Evolutionary conservation across 2,113 vertebrate genomes (phyloP).

Genomic region (Barnardius zonarius): DNA sequence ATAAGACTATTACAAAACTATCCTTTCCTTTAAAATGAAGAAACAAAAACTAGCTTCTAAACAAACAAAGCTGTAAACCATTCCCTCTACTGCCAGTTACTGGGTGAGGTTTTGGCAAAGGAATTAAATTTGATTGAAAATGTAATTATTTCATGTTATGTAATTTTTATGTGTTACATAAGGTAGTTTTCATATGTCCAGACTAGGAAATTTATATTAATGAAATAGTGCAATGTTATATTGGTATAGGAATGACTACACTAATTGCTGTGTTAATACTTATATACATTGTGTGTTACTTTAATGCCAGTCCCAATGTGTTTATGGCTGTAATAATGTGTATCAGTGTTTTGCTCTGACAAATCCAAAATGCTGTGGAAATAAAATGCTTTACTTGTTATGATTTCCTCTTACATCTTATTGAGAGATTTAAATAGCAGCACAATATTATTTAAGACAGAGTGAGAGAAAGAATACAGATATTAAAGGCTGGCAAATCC

Average conservation of each 20-base stretch:
- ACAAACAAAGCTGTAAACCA: not conserved
- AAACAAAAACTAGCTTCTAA: not conserved
- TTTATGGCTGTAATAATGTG: not conserved
- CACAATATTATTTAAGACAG: not conserved
- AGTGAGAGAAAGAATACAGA: not conserved
- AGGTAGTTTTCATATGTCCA: not conserved
- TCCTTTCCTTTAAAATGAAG: not conserved
- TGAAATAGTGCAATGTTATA: not conserved
- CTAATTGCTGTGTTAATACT: not conserved
- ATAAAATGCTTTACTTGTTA: not conserved
- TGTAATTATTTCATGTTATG: not conserved
- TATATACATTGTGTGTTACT: not conserved
- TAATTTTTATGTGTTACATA: not conserved
- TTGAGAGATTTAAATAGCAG: not conserved
- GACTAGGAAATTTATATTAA: not conserved
- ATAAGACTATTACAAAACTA: not conserved
- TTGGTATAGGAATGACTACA: not conserved
- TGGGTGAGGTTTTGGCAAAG: not conserved
- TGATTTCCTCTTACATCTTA: not conserved
- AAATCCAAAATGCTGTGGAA: not conserved
- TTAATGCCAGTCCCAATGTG: not conserved
- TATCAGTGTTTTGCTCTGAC: not conserved
- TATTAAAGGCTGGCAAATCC: not conserved
- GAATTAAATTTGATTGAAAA: not conserved
- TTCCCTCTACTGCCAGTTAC: rapidly evolving